Evolutionary conservation across 2,113 vertebrate genomes (phyloP).

Genomic region (Hippocampus barbouri): DNA sequence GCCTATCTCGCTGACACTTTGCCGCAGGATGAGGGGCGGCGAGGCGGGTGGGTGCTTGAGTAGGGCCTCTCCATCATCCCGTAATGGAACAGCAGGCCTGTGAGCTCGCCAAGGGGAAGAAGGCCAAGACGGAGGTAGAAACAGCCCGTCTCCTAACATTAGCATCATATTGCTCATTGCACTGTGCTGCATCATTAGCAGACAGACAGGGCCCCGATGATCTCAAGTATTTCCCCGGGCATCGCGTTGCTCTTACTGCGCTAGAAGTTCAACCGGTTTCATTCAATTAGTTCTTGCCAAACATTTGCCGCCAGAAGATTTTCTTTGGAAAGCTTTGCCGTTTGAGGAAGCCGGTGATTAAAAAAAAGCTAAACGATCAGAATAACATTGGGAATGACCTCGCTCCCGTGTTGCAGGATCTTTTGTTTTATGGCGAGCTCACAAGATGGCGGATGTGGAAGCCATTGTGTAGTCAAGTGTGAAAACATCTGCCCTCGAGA

Average conservation of each 20-base stretch:
- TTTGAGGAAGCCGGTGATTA: neutral
- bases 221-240: slow-evolving; percentile 43
- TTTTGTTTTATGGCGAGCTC: slow-evolving; percentile 16
- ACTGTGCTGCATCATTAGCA: slow-evolving; percentile 41
- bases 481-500: slow-evolving; percentile 41
- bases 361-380: neutral
- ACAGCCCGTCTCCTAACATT: slow-evolving; percentile 40
- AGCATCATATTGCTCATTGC: slow-evolving; percentile 34
- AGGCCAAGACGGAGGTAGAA: slow-evolving; percentile 39
- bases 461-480: slow-evolving; percentile 39
- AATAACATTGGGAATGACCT: slow-evolving; percentile 10
- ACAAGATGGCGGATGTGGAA: slow-evolving; percentile 49
- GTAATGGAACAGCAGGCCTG: slow-evolving; percentile 57
- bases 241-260: slow-evolving; percentile 10
- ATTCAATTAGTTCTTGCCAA: slow-evolving; percentile 30
- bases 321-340: slow-evolving; percentile 4
- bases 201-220: slow-evolving; percentile 30
- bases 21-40: slow-evolving; percentile 33
- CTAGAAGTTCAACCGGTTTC: slow-evolving; percentile 24
- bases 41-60: slow-evolving; percentile 3
- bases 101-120: slow-evolving; percentile 30
- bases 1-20: slow-evolving; percentile 48
- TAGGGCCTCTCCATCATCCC: slow-evolving; percentile 58
- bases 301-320: slow-evolving; percentile 25
- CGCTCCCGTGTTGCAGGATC: neutral